phyloP scores from a whole-genome alignment of 2,797 vertebrate genomes.

The Enteromius mattozi region DNA sequence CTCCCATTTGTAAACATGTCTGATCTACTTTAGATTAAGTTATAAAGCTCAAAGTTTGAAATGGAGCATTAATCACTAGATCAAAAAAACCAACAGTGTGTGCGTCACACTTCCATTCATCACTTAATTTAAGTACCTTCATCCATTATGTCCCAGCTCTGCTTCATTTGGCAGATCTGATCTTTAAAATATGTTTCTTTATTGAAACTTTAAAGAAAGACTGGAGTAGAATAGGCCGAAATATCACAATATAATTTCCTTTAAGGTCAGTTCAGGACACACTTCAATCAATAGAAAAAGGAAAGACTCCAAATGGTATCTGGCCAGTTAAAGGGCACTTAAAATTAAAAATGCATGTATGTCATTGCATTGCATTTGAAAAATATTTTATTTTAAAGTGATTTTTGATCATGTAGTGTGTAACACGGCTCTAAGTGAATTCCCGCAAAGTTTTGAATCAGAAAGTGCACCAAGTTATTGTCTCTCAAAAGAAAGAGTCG shows the following conservation, averaged over 20 bases:
- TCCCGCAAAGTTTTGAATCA: no score
- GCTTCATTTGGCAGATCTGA: neutral
- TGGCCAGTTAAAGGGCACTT: neutral
- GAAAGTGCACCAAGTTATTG: no score
- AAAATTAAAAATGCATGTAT: neutral
- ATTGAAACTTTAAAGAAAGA: neutral
- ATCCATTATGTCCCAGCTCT: neutral
- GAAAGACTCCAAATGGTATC: neutral
- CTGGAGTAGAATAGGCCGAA: neutral
- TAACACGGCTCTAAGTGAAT: no score
- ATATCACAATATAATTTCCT: neutral
- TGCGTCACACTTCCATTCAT: conserved; percentile 18
- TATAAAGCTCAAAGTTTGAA: conserved; percentile 13
- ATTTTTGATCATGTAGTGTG: no score
- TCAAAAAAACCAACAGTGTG: neutral
- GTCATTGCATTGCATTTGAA: neutral
- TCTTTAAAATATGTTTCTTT: conserved; percentile 16
- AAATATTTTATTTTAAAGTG: neutral
- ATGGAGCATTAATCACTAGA: conserved; percentile 30
- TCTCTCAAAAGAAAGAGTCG: no score
- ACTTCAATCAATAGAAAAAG: neutral
- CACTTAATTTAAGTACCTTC: conserved; percentile 9
- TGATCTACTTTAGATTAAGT: conserved; percentile 1
- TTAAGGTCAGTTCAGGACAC: neutral
- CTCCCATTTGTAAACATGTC: conserved; percentile 1